Evolutionary conservation across 2,888 invertebrate species (phyloP).

Genomic region (Parnassius glacialis): DNA sequence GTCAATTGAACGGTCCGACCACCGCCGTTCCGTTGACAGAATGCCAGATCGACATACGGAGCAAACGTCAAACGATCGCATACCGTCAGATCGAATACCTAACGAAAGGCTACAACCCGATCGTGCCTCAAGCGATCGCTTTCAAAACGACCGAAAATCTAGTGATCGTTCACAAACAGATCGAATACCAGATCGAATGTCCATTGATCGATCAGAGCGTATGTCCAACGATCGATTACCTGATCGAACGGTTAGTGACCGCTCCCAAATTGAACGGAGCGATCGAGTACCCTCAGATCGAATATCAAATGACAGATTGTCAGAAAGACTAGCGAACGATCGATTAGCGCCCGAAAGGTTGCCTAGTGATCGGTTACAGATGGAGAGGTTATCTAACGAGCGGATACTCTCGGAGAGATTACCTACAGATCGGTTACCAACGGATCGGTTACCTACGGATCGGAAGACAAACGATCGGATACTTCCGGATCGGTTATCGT

Average conservation of each 20-base stretch:
- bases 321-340: constrained; percentile 29
- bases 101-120: constrained; percentile 33
- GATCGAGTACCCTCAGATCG: constrained; percentile 26
- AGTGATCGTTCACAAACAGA: constrained; percentile 35
- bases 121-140: constrained; percentile 30
- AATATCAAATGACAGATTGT: constrained; percentile 32
- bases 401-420: constrained; percentile 20
- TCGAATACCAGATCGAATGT: constrained; percentile 28
- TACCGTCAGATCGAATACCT: constrained; percentile 35
- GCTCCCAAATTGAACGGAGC: constrained; percentile 23
- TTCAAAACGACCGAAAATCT: constrained; percentile 30
- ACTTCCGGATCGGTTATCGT: constrained; percentile 36
- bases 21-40: constrained; percentile 47
- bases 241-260: constrained; percentile 22
- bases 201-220: constrained; percentile 41
- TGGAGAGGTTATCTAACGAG: constrained; percentile 32
- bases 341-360: constrained; percentile 31
- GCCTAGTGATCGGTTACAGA: constrained; percentile 13
- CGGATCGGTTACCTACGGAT: constrained; percentile 38
- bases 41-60: constrained; percentile 47
- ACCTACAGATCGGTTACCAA: constrained; percentile 35
- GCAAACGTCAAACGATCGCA: constrained; percentile 33
- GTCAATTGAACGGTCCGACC: constrained; percentile 45
- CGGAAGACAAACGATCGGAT: constrained; percentile 34
- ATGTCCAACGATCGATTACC: constrained; percentile 24